phyloP scores from a whole-genome alignment of 2,797 vertebrate genomes.

The Danio albolineatus region DNA sequence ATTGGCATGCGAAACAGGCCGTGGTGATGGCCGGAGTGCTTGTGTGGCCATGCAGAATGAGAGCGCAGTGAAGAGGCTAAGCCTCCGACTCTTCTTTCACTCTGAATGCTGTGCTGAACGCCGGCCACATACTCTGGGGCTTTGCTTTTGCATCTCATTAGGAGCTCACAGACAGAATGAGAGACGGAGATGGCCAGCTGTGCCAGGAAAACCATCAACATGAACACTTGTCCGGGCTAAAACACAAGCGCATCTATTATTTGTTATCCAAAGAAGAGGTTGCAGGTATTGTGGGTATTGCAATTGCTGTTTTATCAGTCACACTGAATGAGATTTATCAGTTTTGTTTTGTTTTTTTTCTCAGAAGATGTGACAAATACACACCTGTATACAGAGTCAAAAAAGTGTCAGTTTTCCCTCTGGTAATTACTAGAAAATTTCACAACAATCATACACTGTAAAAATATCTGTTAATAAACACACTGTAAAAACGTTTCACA shows the following conservation, averaged over 20 bases:
- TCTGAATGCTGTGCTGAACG: slow-evolving; percentile 47
- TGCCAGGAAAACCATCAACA: slow-evolving; percentile 48
- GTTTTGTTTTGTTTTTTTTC: neutral
- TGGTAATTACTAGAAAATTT: no score
- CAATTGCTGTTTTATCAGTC: slow-evolving; percentile 13
- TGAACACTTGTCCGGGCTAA: slow-evolving; percentile 35
- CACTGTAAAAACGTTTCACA: no score
- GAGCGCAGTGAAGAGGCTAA: slow-evolving; percentile 38
- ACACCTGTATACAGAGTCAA: no score
- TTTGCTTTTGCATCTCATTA: slow-evolving; percentile 59
- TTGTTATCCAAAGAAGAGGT: slow-evolving; percentile 34
- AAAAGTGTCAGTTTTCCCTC: no score
- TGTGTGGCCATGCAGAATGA: slow-evolving; percentile 59
- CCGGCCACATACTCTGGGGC: slow-evolving; percentile 32
- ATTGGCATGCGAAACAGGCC: slow-evolving; percentile 50
- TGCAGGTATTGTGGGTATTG: slow-evolving; percentile 10
- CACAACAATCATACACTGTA: no score
- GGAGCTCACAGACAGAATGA: slow-evolving; percentile 28
- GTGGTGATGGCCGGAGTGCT: slow-evolving; percentile 38
- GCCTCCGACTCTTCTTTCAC: slow-evolving; percentile 37
- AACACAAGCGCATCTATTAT: slow-evolving; percentile 34
- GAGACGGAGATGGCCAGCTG: slow-evolving; percentile 31
- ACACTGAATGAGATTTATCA: neutral
- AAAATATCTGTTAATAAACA: no score
- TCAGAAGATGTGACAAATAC: no score